These are phyloP conservation scores for Atrina japonica DNA, from an alignment of 2,888 invertebrate genomes.

Conservation along the genomic window DNA sequence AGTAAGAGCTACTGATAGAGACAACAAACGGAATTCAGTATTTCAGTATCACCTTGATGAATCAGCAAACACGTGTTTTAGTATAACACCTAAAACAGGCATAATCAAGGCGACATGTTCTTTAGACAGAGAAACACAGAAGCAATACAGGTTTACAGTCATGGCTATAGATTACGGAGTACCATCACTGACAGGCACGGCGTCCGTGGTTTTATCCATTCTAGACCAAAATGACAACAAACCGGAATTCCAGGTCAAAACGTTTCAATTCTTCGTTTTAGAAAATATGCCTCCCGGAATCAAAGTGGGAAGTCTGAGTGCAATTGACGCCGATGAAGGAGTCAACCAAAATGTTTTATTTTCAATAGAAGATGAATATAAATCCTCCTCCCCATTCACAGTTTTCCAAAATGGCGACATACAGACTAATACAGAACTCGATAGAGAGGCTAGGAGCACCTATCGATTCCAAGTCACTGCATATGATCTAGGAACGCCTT, in stretches of 20 bases:
- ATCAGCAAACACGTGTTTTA: slow-evolving; percentile 56
- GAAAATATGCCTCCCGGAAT: slow-evolving; percentile 61
- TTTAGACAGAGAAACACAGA: slow-evolving; percentile 66
- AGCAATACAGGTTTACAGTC: slow-evolving; percentile 61
- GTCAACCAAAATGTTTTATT: slow-evolving; percentile 65
- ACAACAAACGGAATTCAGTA: slow-evolving; percentile 60
- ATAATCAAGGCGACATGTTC: slow-evolving; percentile 58
- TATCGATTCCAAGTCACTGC: slow-evolving; percentile 68
- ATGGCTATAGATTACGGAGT: slow-evolving; percentile 65
- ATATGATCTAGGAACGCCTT: slow-evolving; percentile 68
- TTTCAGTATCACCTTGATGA: slow-evolving; percentile 62
- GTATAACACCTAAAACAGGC: slow-evolving; percentile 63
- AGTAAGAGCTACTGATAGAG: slow-evolving; percentile 71
- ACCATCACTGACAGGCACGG: slow-evolving; percentile 58
- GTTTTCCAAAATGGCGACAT: slow-evolving; percentile 65
- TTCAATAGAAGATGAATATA: slow-evolving; percentile 41
- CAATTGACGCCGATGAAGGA: slow-evolving; percentile 65
- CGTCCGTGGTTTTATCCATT: slow-evolving; percentile 60
- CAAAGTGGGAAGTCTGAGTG: slow-evolving; percentile 59
- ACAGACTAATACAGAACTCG: slow-evolving; percentile 58
- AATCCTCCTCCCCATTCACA: slow-evolving; percentile 54
- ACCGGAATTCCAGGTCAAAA: slow-evolving; percentile 60
- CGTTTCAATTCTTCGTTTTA: slow-evolving; percentile 59
- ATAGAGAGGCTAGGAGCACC: slow-evolving; percentile 61
- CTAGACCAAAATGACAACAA: slow-evolving; percentile 68